These are phyloP conservation scores for Heteromyza rotundicornis DNA, from an alignment of 2,888 invertebrate species.

Conservation along the genomic window DNA sequence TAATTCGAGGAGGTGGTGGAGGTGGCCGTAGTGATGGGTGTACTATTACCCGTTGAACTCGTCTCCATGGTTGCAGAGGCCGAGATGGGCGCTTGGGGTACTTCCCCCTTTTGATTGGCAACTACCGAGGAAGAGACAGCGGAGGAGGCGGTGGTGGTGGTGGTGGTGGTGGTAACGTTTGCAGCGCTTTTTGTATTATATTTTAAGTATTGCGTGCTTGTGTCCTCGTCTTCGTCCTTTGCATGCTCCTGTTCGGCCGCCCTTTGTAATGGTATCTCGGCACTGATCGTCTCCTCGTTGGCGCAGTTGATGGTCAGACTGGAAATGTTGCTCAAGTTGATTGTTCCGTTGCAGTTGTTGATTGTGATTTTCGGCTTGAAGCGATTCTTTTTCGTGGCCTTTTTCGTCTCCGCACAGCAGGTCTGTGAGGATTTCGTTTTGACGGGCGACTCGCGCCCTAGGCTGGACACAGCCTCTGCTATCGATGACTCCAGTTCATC, in stretches of 20 bases:
- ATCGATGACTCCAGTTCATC: constrained; percentile 55
- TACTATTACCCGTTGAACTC: constrained; percentile 37
- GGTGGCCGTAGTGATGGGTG: constrained; percentile 39
- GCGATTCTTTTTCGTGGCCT: constrained; percentile 40
- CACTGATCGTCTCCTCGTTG: constrained; percentile 51
- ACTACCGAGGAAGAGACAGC: constrained; percentile 18
- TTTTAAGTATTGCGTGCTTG: not conserved
- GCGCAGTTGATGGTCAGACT: constrained; percentile 61
- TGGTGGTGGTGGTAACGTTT: constrained; percentile 13
- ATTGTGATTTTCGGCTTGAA: constrained; percentile 61
- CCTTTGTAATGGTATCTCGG: constrained; percentile 39
- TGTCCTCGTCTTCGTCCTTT: constrained; percentile 17
- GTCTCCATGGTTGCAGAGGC: constrained; percentile 21
- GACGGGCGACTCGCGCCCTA: constrained; percentile 39
- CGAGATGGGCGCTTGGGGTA: too few relatives aligned
- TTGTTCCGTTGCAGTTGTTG: constrained; percentile 62
- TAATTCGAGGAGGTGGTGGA: constrained; percentile 46
- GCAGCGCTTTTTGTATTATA: not conserved
- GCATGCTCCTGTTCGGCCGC: constrained; percentile 16
- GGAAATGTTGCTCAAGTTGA: constrained; percentile 60
- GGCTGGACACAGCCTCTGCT: constrained; percentile 51
- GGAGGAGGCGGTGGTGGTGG: constrained; percentile 21
- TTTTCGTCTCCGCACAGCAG: constrained; percentile 26
- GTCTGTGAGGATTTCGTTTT: constrained; percentile 36
- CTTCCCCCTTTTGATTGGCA: constrained; percentile 15